A percentile compares a stretch with the other conserved stretches of the same genome.
Evolutionary conservation across 2,797 vertebrate genomes (phyloP).

Genomic region (Tenualosa ilisha): DNA sequence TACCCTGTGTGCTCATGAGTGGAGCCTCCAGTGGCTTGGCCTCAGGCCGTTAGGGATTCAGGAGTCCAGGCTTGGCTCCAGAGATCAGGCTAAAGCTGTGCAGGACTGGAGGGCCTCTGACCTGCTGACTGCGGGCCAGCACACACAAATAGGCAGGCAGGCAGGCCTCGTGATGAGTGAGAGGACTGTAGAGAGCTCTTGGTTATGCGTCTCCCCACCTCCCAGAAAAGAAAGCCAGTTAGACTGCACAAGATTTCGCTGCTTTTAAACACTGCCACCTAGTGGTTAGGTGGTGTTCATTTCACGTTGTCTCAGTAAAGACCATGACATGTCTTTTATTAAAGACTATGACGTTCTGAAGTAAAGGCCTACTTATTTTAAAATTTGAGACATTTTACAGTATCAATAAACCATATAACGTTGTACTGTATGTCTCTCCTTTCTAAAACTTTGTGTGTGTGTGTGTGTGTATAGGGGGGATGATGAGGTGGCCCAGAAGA

Average conservation of each 20-base stretch:
- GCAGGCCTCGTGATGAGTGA: conserved; percentile 25
- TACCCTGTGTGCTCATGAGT: background rate
- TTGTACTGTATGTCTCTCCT: background rate
- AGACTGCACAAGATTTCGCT: background rate
- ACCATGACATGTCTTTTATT: too few species aligned
- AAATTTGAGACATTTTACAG: background rate
- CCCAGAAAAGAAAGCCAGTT: background rate
- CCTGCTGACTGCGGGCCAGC: conserved; percentile 34
- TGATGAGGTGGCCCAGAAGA: conserved; percentile 89
- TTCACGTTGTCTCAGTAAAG: background rate
- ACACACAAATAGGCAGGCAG: background rate
- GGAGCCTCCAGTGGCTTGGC: background rate
- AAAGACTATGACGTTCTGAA: background rate
- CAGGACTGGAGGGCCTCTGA: conserved; percentile 20
- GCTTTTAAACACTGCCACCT: conserved; percentile 56
- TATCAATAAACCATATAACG: background rate
- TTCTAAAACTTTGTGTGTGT: background rate
- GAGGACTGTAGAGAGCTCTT: background rate
- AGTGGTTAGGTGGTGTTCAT: conserved; percentile 35
- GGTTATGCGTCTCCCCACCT: background rate
- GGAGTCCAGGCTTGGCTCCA: background rate
- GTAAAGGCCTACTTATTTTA: background rate
- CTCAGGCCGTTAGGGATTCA: background rate
- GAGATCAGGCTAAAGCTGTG: background rate
- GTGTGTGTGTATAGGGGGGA: conserved; percentile 77